Evolutionary conservation across 2,797 vertebrate species (phyloP).

Genomic region (Pagetopsis macropterus): DNA sequence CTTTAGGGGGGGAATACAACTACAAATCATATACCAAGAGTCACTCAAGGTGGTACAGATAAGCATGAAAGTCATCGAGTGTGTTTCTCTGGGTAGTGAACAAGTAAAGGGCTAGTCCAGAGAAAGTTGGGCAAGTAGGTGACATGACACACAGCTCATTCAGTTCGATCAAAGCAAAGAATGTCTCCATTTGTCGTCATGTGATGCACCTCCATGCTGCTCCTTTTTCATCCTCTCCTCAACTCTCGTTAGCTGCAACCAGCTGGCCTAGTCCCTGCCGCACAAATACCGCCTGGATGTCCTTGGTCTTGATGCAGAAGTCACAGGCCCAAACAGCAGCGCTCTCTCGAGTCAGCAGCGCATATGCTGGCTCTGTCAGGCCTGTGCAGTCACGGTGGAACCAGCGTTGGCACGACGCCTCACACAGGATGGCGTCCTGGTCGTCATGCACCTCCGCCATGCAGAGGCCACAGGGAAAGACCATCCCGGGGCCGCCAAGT

Average conservation of each 20-base stretch:
- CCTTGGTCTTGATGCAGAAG: constrained; percentile 98
- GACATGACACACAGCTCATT: constrained; percentile 62
- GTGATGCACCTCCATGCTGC: constrained; percentile 24
- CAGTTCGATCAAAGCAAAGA: constrained; percentile 54
- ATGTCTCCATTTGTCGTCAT: constrained; percentile 52
- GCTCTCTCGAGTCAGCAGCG: constrained; percentile 94
- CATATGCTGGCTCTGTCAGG: constrained; percentile 95
- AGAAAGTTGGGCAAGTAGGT: constrained; percentile 61
- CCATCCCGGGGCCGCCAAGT: constrained; percentile 83
- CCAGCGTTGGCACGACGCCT: constrained; percentile 98
- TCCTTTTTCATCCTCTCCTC: constrained; percentile 61
- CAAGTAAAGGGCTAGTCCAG: constrained; percentile 74
- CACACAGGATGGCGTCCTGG: constrained; percentile 96
- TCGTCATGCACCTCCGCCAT: constrained; percentile 95
- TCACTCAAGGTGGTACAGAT: constrained; percentile 79
- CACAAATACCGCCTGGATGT: constrained; percentile 97
- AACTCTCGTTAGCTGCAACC: constrained; percentile 95
- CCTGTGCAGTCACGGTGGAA: constrained; percentile 98
- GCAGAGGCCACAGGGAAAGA: constrained; percentile 92
- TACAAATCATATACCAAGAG: constrained; percentile 55
- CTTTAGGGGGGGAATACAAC: constrained; percentile 17
- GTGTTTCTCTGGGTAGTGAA: constrained; percentile 68
- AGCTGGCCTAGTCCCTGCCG: constrained; percentile 95
- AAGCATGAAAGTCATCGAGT: constrained; percentile 71
- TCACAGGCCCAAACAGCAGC: constrained; percentile 98